Conservation (phyloP, 2,113 vertebrate genomes). For the Nymphicus hollandicus region DNA sequence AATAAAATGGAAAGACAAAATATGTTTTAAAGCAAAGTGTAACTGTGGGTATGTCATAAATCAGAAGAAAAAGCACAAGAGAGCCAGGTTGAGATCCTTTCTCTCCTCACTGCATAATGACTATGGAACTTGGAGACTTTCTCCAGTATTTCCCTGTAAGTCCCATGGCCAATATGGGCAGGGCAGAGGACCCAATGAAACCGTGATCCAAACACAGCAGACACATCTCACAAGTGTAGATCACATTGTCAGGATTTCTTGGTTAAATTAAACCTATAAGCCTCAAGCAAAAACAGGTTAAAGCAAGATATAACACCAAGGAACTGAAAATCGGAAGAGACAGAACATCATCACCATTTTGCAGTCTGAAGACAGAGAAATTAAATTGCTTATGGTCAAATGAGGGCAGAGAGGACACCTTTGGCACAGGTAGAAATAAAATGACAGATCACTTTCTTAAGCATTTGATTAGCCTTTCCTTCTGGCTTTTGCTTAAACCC, state of each 20-base stretch:
- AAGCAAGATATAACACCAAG: neutral
- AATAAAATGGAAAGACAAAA: neutral
- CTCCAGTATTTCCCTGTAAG: neutral
- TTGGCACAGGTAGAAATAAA: neutral
- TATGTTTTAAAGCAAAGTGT: neutral
- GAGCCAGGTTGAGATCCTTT: neutral
- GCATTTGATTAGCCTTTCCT: slow-evolving; percentile 24
- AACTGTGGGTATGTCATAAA: neutral
- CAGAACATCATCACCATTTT: neutral
- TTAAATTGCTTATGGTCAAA: slow-evolving; percentile 12
- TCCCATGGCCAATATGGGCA: neutral
- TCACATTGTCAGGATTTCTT: neutral
- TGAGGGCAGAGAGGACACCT: neutral
- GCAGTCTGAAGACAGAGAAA: neutral
- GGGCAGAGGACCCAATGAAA: neutral
- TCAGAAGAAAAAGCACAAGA: neutral
- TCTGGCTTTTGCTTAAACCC: neutral
- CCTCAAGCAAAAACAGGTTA: neutral
- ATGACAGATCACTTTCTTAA: neutral
- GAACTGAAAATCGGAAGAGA: neutral
- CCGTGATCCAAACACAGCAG: neutral
- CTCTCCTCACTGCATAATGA: neutral
- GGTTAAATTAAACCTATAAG: neutral
- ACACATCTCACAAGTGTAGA: neutral
- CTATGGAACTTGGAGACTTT: neutral